Base-by-base conservation (phyloP, 2,113 vertebrate species). In the Tretioscincus oriximinensis region DNA sequence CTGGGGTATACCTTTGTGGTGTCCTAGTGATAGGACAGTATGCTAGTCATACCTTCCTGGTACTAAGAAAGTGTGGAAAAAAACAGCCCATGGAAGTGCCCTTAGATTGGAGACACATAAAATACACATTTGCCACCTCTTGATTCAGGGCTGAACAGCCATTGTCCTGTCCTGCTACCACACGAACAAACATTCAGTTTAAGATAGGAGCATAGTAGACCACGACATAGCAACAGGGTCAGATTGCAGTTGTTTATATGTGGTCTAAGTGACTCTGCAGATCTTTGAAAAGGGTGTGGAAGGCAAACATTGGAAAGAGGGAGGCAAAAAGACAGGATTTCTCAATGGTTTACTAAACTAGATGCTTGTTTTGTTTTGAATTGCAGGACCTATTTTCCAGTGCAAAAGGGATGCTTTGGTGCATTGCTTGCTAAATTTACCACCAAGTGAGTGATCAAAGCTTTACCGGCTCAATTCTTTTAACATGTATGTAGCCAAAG, bases 371-470 rank as follows among this genome's bases (percentile, higher is more conserved):
- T 70, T 72, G 70, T 20, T 84, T 64, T 88, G 16, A 84, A 28
- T 84, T 73, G 18, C 84, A 97, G 96, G 90, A 94, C 91, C 1
- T 96, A 70, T 63, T 86, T 86, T 73, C 87, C 85, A 11, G 47
- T 75, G 18, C 16, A 49, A 71, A 45, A 26, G 54, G 68, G 85
- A 22, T 80, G 5, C 28, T 70, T 67, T 29, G 85, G 84, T 31
- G 68, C 47, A 26, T 67, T 86, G 20, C 73, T 88, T 69, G 85
- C 84, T 28, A 77, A 67, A 16, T 24, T 90, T 61, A 68, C 54
- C 51, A 41, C 31, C 41, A 87, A 68, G 72, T 83, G 64, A 88
- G 85, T 84, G 16, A 70, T 21, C n/a, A 12, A 49, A 60, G 4
- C 45, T 81, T 82, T 63, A 18, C 21, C 18, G 45, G 18, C 7